Evolutionary conservation across 2,888 invertebrate genomes (phyloP).

Genomic region (Tortricodes alternella): DNA sequence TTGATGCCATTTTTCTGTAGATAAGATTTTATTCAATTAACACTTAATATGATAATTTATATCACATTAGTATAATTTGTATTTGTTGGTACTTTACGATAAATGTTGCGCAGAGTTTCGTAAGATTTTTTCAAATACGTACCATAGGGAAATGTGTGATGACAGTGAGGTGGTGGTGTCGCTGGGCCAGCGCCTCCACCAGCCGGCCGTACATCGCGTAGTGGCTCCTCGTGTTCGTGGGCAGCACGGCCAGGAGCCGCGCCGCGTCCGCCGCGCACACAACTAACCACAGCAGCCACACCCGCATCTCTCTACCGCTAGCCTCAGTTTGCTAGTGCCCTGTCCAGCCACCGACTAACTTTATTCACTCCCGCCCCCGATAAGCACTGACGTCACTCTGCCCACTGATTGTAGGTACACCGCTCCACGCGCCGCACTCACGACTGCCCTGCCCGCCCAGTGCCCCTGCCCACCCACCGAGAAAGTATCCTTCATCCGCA

Average conservation of each 20-base stretch:
- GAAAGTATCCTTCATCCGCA: constrained; percentile 30
- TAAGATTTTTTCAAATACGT: constrained; percentile 42
- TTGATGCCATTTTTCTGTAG: too few relatives aligned
- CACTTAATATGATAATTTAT: too few relatives aligned
- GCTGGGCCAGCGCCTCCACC: constrained; percentile 66
- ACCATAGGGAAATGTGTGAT: constrained; percentile 77
- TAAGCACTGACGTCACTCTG: constrained; percentile 50
- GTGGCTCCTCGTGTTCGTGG: constrained; percentile 80
- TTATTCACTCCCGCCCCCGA: constrained; percentile 41
- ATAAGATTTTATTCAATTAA: too few relatives aligned
- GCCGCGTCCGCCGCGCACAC: constrained; percentile 57
- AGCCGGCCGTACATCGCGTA: constrained; percentile 78
- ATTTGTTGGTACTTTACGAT: too few relatives aligned
- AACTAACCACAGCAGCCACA: constrained; percentile 56
- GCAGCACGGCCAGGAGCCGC: constrained; percentile 71
- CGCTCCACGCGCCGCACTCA: constrained; percentile 24
- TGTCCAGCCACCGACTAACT: constrained; percentile 37
- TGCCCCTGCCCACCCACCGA: constrained; percentile 31
- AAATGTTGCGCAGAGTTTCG: too few relatives aligned
- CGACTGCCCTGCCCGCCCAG: constrained; percentile 30
- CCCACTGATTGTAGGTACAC: constrained; percentile 6
- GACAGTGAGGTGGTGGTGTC: constrained; percentile 71
- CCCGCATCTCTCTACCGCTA: constrained; percentile 70
- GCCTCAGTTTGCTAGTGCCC: constrained; percentile 53
- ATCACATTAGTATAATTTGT: too few relatives aligned